Percentiles rank a stretch among this genome's conserved stretches.
phyloP scores from a whole-genome alignment of 2,888 invertebrate genomes.

The Alloplasta piceator region DNA sequence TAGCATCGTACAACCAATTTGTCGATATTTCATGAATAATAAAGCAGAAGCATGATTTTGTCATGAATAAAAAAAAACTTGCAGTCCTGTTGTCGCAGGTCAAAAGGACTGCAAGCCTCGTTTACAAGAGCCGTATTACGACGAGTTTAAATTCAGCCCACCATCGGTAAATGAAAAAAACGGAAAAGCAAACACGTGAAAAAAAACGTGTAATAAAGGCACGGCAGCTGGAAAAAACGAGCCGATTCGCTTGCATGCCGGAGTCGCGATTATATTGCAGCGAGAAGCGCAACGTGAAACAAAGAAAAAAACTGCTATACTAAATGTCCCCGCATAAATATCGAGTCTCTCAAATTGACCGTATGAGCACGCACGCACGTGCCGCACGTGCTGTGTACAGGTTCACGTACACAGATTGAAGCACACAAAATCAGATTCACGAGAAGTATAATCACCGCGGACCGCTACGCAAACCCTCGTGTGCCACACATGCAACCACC shows the following conservation, averaged over 20 bases:
- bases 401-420: slow-evolving; percentile 58
- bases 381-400: slow-evolving; percentile 69
- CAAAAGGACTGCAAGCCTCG: no score
- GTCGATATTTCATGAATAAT: no score
- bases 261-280: slow-evolving; percentile 20
- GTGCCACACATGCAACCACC: slow-evolving; percentile 26
- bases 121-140: no score
- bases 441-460: slow-evolving; percentile 31
- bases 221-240: slow-evolving; percentile 8
- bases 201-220: not conserved
- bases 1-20: no score
- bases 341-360: slow-evolving; percentile 75
- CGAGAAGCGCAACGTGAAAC: slow-evolving; percentile 44
- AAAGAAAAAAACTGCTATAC: slow-evolving; percentile 67
- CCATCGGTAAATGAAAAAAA: slow-evolving; percentile 1
- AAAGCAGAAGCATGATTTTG: no score
- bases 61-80: no score
- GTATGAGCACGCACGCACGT: slow-evolving; percentile 73
- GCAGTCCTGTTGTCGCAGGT: no score
- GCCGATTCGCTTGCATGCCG: slow-evolving; percentile 39
- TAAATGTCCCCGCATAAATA: slow-evolving; percentile 78
- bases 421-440: not conserved
- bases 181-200: not conserved
- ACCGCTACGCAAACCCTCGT: slow-evolving; percentile 25
- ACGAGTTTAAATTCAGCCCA: not conserved